Conservation (phyloP, 2,797 vertebrate species). For the Antrozous pallidus region DNA sequence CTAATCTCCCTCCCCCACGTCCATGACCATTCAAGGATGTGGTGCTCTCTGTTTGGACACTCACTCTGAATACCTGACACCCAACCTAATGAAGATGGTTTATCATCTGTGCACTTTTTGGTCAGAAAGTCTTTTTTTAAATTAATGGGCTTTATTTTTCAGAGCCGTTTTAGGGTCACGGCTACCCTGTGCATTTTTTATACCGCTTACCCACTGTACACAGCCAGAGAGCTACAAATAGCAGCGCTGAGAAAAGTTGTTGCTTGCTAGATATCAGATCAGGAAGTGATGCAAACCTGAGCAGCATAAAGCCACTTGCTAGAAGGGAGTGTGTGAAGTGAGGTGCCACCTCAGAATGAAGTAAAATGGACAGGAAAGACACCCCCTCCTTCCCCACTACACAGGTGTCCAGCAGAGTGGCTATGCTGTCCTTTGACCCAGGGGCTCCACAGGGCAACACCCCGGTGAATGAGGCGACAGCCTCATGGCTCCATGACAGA, state of each 20-base stretch:
- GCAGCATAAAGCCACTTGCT: neutral
- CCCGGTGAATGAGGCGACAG: neutral
- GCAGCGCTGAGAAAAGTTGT: neutral
- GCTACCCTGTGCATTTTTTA: neutral
- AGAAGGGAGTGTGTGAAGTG: neutral
- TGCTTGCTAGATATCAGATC: neutral
- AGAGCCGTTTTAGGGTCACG: neutral
- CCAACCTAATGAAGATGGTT: neutral
- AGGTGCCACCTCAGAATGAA: neutral
- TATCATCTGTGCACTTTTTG: neutral
- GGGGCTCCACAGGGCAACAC: neutral
- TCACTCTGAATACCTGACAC: neutral
- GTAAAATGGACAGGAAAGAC: neutral
- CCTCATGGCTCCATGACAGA: neutral
- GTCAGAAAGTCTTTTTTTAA: neutral
- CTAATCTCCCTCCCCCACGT: neutral
- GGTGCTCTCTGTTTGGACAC: neutral
- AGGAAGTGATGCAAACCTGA: slow-evolving; percentile 34
- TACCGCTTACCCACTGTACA: neutral
- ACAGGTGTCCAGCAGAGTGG: neutral
- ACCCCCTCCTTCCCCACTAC: neutral
- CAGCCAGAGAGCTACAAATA: neutral
- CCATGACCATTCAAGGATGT: neutral
- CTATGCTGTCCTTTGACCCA: neutral
- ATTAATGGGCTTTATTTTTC: neutral